Conservation (phyloP, 2,888 invertebrate genomes). For the Scotopteryx bipunctaria region DNA sequence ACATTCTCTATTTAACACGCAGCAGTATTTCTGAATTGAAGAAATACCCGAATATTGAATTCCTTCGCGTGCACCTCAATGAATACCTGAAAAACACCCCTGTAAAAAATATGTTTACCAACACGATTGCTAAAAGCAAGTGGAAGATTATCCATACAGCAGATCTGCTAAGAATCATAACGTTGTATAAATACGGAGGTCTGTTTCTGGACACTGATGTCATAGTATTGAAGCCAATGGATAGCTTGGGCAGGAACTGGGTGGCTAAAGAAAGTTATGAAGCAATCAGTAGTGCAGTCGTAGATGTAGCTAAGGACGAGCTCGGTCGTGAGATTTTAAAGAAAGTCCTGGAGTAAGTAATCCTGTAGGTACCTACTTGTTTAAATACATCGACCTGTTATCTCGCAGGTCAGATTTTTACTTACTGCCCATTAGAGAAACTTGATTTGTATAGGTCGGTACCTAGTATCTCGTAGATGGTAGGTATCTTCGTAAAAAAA, state of each 20-base stretch:
- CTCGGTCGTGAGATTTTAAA: not conserved
- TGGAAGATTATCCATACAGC: constrained; percentile 86
- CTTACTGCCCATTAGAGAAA: too few relatives aligned
- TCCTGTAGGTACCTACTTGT: too few relatives aligned
- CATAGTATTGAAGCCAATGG: constrained; percentile 85
- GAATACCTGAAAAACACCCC: constrained; percentile 82
- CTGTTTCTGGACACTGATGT: constrained; percentile 90
- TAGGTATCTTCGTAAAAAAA: too few relatives aligned
- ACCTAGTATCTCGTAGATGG: too few relatives aligned
- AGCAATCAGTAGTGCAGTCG: not conserved
- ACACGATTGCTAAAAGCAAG: constrained; percentile 69
- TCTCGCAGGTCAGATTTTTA: too few relatives aligned
- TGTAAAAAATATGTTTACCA: constrained; percentile 78
- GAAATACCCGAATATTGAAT: constrained; percentile 79
- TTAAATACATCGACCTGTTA: too few relatives aligned
- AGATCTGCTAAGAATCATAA: constrained; percentile 85
- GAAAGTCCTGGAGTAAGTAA: not conserved
- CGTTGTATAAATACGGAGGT: constrained; percentile 90
- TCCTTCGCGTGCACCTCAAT: too few relatives aligned
- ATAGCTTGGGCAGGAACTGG: constrained; percentile 81
- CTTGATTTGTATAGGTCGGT: too few relatives aligned
- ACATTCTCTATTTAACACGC: too few relatives aligned
- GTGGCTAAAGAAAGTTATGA: constrained; percentile 86
- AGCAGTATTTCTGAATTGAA: too few relatives aligned
- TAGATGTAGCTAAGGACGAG: not conserved